Base-by-base conservation (phyloP, 1,140 invertebrate genomes). In the Bombus picipes region DNA sequence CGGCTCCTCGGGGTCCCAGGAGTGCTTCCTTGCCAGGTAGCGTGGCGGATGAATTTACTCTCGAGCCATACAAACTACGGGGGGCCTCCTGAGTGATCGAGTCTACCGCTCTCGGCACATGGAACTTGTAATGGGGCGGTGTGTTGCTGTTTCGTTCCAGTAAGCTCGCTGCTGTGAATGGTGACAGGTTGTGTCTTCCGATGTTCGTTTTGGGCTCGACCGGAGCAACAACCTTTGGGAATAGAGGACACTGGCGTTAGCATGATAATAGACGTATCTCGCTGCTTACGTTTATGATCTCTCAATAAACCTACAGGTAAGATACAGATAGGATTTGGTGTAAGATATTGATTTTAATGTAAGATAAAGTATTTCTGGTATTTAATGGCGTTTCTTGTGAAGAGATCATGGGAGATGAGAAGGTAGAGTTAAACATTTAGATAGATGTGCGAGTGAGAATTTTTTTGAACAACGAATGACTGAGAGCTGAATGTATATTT, bases 21-120 rank as follows among this genome's bases (percentile, higher is more conserved):
- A 93, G 88, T 72, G 93, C 92, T 43, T 95, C 94, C 76, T 94
- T 94, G 75, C 87, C 91, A 25, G 93, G 93, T 72, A 94, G 81
- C 76, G 92, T 94, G n/a, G 94, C 93, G 12, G 94, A 92, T 74
- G 93, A 88, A 90, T 94, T 94, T 47, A 94, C 90, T 75, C 93
- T 91, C 13, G 94, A 93, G 59, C 80, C 86, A 72, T 94, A 94
- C 77, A 92, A 88, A 71, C 93, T 94, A 25, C 93, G 91, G 25
- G 94, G 91, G n/a, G 83, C 90, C 72, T 95, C 94, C 85, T 94
- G 94, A 73, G 94, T 95, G 22, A 96, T 95, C 18, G 96, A 96
- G 91, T 96, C 97, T 13, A 97, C 95, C 32, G 97, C 97, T 94
- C 96, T 96, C 10, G 97, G 97, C 90, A 97, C 95, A 92, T 97